Base-by-base conservation (phyloP, 2,888 invertebrate genomes). In the Andrena bicolor region DNA sequence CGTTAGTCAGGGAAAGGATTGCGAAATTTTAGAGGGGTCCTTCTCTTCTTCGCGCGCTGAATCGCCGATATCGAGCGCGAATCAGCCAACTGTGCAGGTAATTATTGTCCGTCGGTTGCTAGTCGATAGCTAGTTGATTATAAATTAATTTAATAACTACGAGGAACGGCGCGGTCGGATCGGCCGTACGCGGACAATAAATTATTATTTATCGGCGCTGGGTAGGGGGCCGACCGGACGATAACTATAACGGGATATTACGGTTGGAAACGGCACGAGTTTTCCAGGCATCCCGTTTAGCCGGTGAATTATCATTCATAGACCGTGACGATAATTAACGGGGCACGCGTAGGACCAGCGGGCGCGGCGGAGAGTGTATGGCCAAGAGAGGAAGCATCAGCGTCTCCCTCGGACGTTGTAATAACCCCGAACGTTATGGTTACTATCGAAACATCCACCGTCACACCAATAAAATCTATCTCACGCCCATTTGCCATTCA, bases 401-500 rank as follows among this genome's bases (percentile, higher is more conserved):
- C 60, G 41, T 75, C 72, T 76, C 53, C 30, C 69, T 48, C 56
- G 66, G 58, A 48, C 69, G 74, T 41, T 41, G 4, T 80, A 86
- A 84, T 82, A 81, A 73, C 76, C 68, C 32, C 10, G 32, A 30
- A 74, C 78, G 69, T 81, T 84, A 82, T 51, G 70, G 71, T 72
- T 30, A 60, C 71, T 64, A 56, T 74, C 74, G 76, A 74, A 53
- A 35, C 74, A 35, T 30, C 6, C 75, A 73, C 77, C 80, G 80
- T 76, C 76, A 73, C 85, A 63, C 48, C 83, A 81, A 87, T 87
- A 85, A 87, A 87, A 87, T 87, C 77, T 81, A 79, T 73, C 79
- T 83, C 87, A 64, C 64, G 56, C 49, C 85, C 76, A 83, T 87
- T 87, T 87, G 87, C 83, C 87, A 87, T 85, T 87, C 81, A 68